These are phyloP conservation scores for Echinops telfairi DNA, from an alignment of 2,113 vertebrate genomes.

Conservation along the genomic window DNA sequence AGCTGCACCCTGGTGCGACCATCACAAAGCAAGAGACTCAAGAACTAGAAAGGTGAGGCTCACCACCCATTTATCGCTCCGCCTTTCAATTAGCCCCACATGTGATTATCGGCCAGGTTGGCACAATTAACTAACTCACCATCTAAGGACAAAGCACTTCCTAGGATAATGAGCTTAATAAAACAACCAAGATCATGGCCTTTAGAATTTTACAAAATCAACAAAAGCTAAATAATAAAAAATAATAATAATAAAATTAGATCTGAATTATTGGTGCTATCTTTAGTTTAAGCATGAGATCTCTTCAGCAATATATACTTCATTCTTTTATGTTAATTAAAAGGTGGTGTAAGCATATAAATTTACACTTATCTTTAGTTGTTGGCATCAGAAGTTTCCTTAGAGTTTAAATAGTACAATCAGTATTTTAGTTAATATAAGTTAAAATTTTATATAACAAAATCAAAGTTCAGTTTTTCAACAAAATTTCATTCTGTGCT, in stretches of 20 bases:
- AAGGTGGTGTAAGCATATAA: neutral
- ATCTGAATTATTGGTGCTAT: neutral
- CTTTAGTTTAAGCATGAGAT: neutral
- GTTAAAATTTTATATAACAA: neutral
- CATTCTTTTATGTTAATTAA: neutral
- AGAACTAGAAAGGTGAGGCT: too few relatives aligned
- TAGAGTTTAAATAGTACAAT: neutral
- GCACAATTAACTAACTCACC: too few relatives aligned
- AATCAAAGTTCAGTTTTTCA: neutral
- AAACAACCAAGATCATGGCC: neutral
- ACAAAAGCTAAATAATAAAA: neutral
- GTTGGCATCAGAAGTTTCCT: neutral
- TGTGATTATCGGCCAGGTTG: too few relatives aligned
- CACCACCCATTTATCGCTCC: too few relatives aligned
- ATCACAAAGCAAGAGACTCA: too few relatives aligned
- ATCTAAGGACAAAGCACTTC: neutral
- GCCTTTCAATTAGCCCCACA: too few relatives aligned
- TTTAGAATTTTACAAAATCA: neutral
- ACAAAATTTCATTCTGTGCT: constrained; percentile 2
- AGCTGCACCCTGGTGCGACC: too few relatives aligned
- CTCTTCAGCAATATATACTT: neutral
- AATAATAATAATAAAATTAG: neutral
- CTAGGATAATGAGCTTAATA: neutral
- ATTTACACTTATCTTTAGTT: neutral
- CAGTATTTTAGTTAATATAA: neutral